A percentile compares a stretch with the other conserved stretches of the same genome.
Conservation (phyloP, 2,888 invertebrate genomes). For the Archaeoteleia sp. region DNA sequence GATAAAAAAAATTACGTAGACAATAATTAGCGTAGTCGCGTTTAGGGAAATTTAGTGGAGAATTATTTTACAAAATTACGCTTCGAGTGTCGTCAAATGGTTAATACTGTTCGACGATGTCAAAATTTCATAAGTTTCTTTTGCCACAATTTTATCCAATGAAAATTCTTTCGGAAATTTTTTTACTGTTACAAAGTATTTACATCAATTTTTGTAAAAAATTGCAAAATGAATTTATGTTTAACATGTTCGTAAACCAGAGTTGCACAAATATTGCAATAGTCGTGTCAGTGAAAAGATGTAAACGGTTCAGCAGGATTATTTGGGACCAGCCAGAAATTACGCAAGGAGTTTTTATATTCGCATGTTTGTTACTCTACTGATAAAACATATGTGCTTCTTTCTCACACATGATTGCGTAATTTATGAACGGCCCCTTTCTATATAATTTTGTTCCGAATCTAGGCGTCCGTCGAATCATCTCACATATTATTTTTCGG, state of each 20-base stretch:
- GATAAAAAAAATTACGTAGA: conserved; percentile 9
- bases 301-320: neutral
- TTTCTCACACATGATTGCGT: no score
- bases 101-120: no score
- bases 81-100: no score
- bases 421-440: no score
- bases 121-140: no score
- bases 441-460: neutral
- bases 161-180: neutral
- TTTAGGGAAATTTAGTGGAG: neutral
- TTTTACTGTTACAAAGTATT: neutral
- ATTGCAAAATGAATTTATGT: no score
- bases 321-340: neutral
- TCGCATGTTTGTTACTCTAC: no score
- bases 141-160: no score
- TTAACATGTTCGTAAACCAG: no score
- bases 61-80: neutral
- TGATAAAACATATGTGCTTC: no score
- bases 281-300: neutral
- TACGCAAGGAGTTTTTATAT: no score
- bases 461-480: neutral
- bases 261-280: neutral
- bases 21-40: conserved; percentile 19
- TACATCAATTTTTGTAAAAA: no score
- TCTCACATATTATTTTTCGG: neutral